Evolutionary conservation across 2,888 invertebrate genomes (phyloP), one percentile per base, ranked within the genome.

Genomic region (Drosophila limbata): DNA sequence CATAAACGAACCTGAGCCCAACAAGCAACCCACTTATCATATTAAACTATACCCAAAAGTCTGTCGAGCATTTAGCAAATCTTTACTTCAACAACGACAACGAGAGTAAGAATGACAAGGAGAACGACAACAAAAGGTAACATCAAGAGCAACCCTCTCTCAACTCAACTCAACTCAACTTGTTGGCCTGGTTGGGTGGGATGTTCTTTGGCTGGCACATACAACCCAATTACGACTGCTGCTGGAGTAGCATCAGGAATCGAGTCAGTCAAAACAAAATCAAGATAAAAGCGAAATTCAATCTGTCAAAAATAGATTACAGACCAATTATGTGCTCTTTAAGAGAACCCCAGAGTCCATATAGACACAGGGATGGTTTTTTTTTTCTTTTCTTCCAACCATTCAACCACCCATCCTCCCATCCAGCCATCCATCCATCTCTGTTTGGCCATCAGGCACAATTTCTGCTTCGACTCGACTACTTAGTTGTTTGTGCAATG

Each of bases 251-350:
- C 68, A 70, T 63, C 83, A 77, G 57, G 76, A 86, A 81, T 84
- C 82, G 73, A 90, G 90, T 90, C 90, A 92, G 91, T 92, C 92
- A 91, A 92, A 92, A 92, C 91, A 92, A 91, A 92, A 92, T 92
- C 92, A 91, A 91, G 92, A 92, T 92, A 92, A 91, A 89, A 92
- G 90, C 90, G 91, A 92, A 92, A 92, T 92, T 92, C 92, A 92
- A 92, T 92, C 92, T 92, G 92, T 92, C 92, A 92, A 91, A 92
- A 92, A 91, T 91, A 92, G 92, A 92, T 92, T 92, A 92, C 91
- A 92, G 91, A 92, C 92, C 92, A 92, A 92, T 92, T 92, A 92
- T 89, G 90, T 89, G 90, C 90, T 90, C 89, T 90, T 91, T 91
- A 91, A 84, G 90, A 80, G 84, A 69, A 80, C 80, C 80, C 83